phyloP scores from a whole-genome alignment of 2,797 vertebrate genomes.

The Fringilla coelebs region DNA sequence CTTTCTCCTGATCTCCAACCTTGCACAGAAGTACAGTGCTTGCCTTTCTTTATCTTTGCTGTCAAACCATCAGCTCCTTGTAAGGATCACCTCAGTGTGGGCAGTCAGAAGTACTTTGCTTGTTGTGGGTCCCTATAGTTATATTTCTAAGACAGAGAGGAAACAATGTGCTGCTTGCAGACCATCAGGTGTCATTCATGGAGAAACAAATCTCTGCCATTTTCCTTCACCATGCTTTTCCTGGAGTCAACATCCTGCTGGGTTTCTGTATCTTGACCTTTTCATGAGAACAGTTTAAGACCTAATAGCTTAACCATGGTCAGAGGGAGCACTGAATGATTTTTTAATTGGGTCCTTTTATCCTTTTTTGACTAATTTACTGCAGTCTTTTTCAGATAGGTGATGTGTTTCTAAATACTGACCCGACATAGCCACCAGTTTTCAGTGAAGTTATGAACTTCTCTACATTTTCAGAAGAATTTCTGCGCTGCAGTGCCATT shows the following conservation, averaged over 20 bases:
- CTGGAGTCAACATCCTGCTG: background rate
- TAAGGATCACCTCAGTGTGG: background rate
- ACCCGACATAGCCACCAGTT: background rate
- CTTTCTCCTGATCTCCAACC: background rate
- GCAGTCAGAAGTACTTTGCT: background rate
- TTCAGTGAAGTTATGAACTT: background rate
- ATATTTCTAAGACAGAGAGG: background rate
- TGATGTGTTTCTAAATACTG: background rate
- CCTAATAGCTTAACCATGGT: background rate
- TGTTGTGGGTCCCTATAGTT: background rate
- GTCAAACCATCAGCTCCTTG: background rate
- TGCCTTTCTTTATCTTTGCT: background rate
- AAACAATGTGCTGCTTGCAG: background rate
- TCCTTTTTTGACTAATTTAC: background rate
- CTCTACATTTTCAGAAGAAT: background rate
- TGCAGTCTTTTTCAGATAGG: background rate
- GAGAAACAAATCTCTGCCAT: background rate
- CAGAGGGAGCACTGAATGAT: background rate
- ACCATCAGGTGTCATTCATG: background rate
- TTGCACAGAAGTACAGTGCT: background rate
- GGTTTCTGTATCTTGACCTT: background rate
- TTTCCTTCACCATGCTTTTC: background rate
- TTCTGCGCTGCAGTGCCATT: background rate
- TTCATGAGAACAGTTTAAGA: background rate
- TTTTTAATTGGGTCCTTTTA: background rate